These are phyloP conservation scores for Hyles lineata DNA, from an alignment of 2,888 invertebrate species.

Conservation along the genomic window DNA sequence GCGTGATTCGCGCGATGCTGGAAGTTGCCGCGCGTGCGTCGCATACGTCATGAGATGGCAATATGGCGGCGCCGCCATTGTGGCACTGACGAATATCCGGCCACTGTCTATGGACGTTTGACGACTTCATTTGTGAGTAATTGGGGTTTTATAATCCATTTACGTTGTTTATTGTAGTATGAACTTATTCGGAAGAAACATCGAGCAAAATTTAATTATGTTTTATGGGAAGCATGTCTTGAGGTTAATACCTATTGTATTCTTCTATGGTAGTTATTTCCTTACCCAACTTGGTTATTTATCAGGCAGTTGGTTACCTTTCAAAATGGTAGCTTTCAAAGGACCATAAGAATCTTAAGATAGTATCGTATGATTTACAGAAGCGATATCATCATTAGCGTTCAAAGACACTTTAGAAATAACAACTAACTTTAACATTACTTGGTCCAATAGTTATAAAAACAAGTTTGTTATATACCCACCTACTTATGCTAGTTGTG, in stretches of 20 bases:
- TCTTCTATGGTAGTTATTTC: neutral
- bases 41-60: slow-evolving; percentile 65
- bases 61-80: slow-evolving; percentile 56
- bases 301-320: neutral
- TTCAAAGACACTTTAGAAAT: neutral
- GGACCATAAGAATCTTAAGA: neutral
- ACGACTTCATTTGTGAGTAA: slow-evolving; percentile 39
- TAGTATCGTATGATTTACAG: neutral
- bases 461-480: too few species aligned
- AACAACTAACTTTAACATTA: too few species aligned
- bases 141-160: slow-evolving; percentile 27
- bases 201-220: too few species aligned
- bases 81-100: slow-evolving; percentile 67
- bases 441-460: too few species aligned
- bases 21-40: slow-evolving; percentile 66
- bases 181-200: neutral
- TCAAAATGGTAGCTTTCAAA: neutral
- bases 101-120: slow-evolving; percentile 48
- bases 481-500: too few species aligned
- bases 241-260: neutral
- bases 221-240: too few species aligned
- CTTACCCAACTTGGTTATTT: neutral
- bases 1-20: slow-evolving; percentile 66
- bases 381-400: neutral
- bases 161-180: slow-evolving; percentile 5